phyloP scores from a whole-genome alignment of 2,888 invertebrate species.

The Acanthosepion lycidas region DNA sequence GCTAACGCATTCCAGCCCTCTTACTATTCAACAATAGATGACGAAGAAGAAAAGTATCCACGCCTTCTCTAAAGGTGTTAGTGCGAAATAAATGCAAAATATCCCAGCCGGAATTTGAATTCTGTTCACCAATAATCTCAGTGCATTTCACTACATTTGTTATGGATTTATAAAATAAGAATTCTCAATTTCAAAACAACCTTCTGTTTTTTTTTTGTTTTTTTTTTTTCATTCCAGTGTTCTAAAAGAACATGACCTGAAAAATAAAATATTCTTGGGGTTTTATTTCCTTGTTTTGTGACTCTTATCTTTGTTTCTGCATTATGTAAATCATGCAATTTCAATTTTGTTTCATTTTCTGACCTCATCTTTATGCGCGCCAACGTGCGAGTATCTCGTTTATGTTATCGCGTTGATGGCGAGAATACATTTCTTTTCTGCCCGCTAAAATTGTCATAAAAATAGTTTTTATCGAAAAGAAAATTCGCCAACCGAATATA shows the following conservation, averaged over 20 bases:
- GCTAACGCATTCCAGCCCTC: too few relatives aligned
- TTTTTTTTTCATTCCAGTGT: background rate
- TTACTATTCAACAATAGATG: too few relatives aligned
- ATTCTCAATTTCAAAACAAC: background rate
- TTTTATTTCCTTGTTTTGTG: background rate
- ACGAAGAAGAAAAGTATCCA: too few relatives aligned
- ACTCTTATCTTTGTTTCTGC: background rate
- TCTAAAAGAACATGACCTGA: background rate
- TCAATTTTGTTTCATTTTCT: background rate
- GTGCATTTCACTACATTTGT: background rate
- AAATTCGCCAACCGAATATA: background rate
- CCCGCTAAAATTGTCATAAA: background rate
- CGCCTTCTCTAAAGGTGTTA: too few relatives aligned
- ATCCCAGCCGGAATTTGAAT: too few relatives aligned
- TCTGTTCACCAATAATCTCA: too few relatives aligned
- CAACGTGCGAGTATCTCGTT: background rate
- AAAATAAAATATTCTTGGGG: background rate
- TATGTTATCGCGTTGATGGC: background rate
- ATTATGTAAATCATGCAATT: background rate
- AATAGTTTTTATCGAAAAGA: background rate
- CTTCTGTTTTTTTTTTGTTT: background rate
- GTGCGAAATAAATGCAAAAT: too few relatives aligned
- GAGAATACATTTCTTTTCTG: background rate
- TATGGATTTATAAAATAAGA: background rate
- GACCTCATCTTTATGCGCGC: background rate